phyloP scores from a whole-genome alignment of 1,140 invertebrate species.

The Drosophila seguyi region DNA sequence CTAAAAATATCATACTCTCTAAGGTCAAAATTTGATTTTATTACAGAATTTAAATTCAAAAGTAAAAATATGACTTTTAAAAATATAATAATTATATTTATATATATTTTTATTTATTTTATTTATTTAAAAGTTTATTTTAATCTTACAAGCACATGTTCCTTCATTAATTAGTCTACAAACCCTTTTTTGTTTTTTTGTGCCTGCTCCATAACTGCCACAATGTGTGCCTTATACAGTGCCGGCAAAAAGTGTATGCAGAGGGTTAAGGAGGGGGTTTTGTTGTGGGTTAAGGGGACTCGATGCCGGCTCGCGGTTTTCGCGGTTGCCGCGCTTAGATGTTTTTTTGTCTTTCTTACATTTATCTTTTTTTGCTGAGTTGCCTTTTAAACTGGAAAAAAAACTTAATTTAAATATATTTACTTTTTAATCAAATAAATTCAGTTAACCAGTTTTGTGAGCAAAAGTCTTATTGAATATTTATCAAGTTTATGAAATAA shows the following conservation, averaged over 20 bases:
- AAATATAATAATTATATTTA: too few species aligned
- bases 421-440: not conserved
- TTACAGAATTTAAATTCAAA: not conserved
- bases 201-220: not conserved
- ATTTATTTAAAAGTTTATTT: not conserved
- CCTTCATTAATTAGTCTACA: not conserved
- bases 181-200: not conserved
- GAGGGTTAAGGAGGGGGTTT: constrained; percentile 4
- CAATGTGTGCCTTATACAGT: constrained; percentile 8
- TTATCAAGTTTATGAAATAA: not conserved
- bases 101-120: too few species aligned
- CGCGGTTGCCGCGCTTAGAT: constrained; percentile 49
- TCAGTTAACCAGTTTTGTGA: not conserved
- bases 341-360: constrained; percentile 31
- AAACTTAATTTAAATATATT: not conserved
- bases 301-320: constrained; percentile 47
- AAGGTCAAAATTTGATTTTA: too few species aligned
- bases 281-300: constrained; percentile 34
- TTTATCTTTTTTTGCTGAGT: constrained; percentile 15
- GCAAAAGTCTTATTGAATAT: not conserved
- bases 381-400: constrained; percentile 9
- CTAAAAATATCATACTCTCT: too few species aligned
- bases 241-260: constrained; percentile 11
- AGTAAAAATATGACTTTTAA: not conserved
- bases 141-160: not conserved